Evolutionary conservation across 2,888 invertebrate genomes (phyloP), one percentile per base, ranked within the genome.

Genomic region (Troglohyphantes excavatus): DNA sequence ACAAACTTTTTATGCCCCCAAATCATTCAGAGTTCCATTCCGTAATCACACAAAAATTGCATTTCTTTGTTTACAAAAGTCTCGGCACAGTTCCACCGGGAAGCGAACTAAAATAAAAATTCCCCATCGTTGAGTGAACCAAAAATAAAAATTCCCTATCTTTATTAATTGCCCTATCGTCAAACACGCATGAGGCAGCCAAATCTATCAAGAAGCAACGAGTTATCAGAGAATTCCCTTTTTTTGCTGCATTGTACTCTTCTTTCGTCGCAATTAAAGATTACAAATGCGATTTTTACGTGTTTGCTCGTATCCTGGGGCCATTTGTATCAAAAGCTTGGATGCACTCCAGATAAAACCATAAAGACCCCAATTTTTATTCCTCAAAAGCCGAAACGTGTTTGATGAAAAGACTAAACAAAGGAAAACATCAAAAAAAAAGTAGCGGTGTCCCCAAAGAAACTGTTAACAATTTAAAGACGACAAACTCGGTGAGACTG

Each of bases 271-370:
- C 46, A 61, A 78, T 79, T 79, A 72, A 87, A 89, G 82, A 82
- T 68, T 89, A 75, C 81, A 70, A 82, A 76, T 89, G 88, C 23
- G 82, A 89, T 89, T 89, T 83, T 89, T 89, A 76, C 88, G 88
- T 89, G 88, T 68, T 75, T 76, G 63, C 33, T 59, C 29, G 9
- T 21, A 21, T 67, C 68, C 88, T 9, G 19, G 23, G 33, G 76
- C 88, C 67, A 89, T 79, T 82, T 88, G 75, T 65, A 59, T 53
- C 43, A 13, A 33, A 39, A 33, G 13, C 29, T 73, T 75, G 72
- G 67, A 88, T 73, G 26, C 61, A 63, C 68, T 68, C 76, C 43
- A 76, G 68, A 61, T 21, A 27, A 79, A 13, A n/a, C 83, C 39
- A 65, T 46, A 83, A 72, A 72, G 82, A 53, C n/a, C 29, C 17